These are phyloP conservation scores for Acleris emargana DNA, from an alignment of 2,888 invertebrate genomes.

Conservation along the genomic window DNA sequence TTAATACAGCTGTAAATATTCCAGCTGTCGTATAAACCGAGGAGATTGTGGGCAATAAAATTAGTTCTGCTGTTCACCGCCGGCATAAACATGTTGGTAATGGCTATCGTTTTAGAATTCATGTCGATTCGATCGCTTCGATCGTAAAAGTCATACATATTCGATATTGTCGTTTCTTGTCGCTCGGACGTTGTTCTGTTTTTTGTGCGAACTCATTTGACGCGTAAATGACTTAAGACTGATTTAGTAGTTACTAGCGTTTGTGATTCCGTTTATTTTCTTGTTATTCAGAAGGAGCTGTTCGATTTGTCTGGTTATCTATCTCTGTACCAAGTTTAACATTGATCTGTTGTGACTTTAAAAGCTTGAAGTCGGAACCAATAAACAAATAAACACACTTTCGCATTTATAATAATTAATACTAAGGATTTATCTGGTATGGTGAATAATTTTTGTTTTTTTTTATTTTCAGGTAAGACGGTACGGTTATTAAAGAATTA, in stretches of 20 bases:
- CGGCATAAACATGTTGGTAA: constrained; percentile 13
- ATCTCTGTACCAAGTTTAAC: no score
- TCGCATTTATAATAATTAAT: neutral
- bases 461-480: neutral
- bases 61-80: constrained; percentile 13
- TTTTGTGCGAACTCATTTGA: constrained; percentile 17
- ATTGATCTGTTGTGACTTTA: no score
- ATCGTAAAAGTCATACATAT: constrained; percentile 22
- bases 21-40: constrained; percentile 8
- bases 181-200: constrained; percentile 9
- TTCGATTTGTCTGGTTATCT: neutral
- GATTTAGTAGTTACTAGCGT: neutral
- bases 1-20: neutral
- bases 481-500: neutral
- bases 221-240: constrained; percentile 11
- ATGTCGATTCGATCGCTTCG: constrained; percentile 18
- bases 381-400: no score
- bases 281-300: neutral
- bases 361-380: no score
- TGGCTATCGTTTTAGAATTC: constrained; percentile 21
- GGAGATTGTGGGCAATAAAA: neutral
- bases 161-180: constrained; percentile 31
- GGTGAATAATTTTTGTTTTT: neutral
- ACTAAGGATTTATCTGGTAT: neutral
- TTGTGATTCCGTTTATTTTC: constrained; percentile 1